phyloP scores from a whole-genome alignment of 2,888 invertebrate genomes.

The Protophormia terraenovae region DNA sequence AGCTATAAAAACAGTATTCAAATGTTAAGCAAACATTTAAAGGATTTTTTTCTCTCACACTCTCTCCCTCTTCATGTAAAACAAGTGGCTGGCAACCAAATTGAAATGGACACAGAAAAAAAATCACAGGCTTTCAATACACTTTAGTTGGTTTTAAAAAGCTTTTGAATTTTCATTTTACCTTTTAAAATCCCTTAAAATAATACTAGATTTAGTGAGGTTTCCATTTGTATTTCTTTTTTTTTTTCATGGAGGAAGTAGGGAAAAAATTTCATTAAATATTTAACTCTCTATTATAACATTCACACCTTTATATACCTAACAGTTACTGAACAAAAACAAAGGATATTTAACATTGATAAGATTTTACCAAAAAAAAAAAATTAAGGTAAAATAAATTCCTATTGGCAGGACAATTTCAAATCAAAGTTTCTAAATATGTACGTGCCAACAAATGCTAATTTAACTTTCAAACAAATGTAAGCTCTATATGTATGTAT shows the following conservation, averaged over 20 bases:
- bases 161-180: conserved; percentile 29
- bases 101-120: background rate
- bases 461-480: conserved; percentile 58
- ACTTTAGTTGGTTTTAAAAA: conserved; percentile 1
- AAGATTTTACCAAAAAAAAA: conserved; percentile 13
- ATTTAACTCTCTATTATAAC: conserved; percentile 37
- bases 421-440: conserved; percentile 42
- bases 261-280: conserved; percentile 41
- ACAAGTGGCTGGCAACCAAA: background rate
- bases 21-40: conserved; percentile 67
- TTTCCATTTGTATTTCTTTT: background rate
- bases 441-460: conserved; percentile 63
- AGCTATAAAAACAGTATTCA: conserved; percentile 74
- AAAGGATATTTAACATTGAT: background rate
- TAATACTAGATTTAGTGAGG: background rate
- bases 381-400: conserved; percentile 22
- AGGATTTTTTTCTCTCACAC: conserved; percentile 4
- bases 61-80: background rate
- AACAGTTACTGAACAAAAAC: background rate
- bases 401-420: conserved; percentile 1
- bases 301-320: conserved; percentile 42
- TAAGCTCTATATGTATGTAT: conserved; percentile 1
- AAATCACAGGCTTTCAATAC: conserved; percentile 22
- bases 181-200: conserved; percentile 33
- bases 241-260: background rate